A percentile compares a stretch with the other conserved stretches of the same genome.
Conservation (phyloP, 2,113 vertebrate species). For the Megaceryle maxima region DNA sequence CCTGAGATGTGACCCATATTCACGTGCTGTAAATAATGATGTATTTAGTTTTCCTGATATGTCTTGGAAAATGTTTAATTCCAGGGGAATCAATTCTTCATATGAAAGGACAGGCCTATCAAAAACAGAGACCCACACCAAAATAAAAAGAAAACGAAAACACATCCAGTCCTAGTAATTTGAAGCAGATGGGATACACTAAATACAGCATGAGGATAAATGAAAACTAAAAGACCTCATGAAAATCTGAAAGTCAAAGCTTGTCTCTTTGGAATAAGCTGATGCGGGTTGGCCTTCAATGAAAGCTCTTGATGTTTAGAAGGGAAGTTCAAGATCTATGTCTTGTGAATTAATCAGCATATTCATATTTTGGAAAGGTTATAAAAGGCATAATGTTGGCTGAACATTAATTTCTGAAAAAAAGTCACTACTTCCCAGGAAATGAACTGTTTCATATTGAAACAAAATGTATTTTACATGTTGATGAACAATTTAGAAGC, state of each 20-base stretch:
- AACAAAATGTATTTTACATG: constrained; percentile 65
- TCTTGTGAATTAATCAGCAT: constrained; percentile 65
- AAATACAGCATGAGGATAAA: not conserved
- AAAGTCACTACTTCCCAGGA: not conserved
- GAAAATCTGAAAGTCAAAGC: constrained; percentile 59
- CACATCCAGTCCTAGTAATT: not conserved
- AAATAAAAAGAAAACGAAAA: not conserved
- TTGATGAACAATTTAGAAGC: constrained; percentile 66
- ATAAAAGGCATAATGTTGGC: constrained; percentile 48
- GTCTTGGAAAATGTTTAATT: not conserved
- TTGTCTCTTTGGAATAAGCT: constrained; percentile 7
- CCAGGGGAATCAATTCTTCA: not conserved
- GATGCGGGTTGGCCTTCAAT: not conserved
- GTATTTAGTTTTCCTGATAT: not conserved
- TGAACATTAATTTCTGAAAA: constrained; percentile 54
- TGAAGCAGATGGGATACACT: constrained; percentile 35
- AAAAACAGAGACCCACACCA: not conserved
- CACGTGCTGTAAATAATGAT: not conserved
- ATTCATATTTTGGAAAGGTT: constrained; percentile 62
- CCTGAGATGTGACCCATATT: not conserved
- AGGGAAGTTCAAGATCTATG: constrained; percentile 48
- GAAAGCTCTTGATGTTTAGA: constrained; percentile 54
- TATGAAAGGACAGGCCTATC: not conserved
- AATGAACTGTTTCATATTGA: constrained; percentile 56
- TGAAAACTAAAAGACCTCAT: constrained; percentile 8